phyloP scores from a whole-genome alignment of 2,797 vertebrate species.

The Liparis tanakae region DNA sequence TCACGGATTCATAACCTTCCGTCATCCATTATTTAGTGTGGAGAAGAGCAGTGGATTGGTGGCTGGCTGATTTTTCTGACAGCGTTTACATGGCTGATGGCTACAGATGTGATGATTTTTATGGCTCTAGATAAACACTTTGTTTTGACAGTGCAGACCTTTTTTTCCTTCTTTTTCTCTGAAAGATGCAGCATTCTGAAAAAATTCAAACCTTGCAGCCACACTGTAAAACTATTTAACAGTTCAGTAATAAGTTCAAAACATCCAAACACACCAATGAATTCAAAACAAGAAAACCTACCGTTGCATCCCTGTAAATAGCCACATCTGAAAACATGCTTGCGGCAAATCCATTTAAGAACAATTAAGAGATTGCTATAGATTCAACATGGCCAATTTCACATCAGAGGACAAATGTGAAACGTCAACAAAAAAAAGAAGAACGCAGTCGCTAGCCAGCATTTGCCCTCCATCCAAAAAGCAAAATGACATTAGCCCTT shows the following conservation, averaged over 20 bases:
- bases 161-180: constrained; percentile 14
- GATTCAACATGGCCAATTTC: constrained; percentile 73
- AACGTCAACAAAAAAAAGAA: constrained; percentile 68
- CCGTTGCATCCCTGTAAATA: constrained; percentile 9
- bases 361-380: constrained; percentile 79
- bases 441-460: constrained; percentile 54
- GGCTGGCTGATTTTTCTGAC: constrained; percentile 78
- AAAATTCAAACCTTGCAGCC: neutral
- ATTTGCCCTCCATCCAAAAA: constrained; percentile 75
- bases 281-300: constrained; percentile 4
- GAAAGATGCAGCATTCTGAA: neutral
- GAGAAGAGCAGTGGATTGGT: constrained; percentile 71
- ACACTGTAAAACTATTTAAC: neutral
- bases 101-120: constrained; percentile 60
- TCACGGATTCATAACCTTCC: constrained; percentile 77
- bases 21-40: constrained; percentile 82
- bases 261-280: constrained; percentile 2
- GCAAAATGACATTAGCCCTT: constrained; percentile 80
- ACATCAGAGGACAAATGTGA: constrained; percentile 71
- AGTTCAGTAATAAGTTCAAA: constrained; percentile 1
- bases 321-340: constrained; percentile 52
- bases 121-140: constrained; percentile 53
- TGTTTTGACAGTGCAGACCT: constrained; percentile 41
- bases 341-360: constrained; percentile 70
- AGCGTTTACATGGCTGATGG: constrained; percentile 74